Conservation (phyloP, 2,797 vertebrate genomes). For the Myotis myotis region DNA sequence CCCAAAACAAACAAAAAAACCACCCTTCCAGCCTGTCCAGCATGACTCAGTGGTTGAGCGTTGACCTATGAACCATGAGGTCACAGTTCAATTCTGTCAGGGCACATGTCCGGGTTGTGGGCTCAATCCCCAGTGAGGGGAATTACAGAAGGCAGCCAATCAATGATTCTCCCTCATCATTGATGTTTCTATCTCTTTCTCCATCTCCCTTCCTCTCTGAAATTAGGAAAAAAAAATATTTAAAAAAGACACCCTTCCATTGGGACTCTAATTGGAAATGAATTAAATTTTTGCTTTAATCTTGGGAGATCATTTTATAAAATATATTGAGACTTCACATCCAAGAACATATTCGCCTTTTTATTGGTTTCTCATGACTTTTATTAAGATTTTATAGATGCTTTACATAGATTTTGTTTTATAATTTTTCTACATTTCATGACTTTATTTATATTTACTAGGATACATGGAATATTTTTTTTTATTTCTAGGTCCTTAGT, state of each 20-base stretch:
- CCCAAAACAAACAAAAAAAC: neutral
- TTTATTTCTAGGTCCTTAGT: neutral
- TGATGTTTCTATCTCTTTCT: too few species aligned
- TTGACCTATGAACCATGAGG: too few species aligned
- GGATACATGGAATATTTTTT: too few species aligned
- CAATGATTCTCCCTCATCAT: too few species aligned
- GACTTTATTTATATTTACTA: neutral
- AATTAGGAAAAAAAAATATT: neutral
- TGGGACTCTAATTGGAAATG: neutral
- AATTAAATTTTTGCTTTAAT: neutral
- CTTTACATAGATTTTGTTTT: neutral
- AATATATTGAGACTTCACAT: neutral
- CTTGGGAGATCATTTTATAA: neutral
- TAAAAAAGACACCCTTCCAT: neutral
- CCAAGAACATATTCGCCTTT: neutral
- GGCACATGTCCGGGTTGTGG: too few species aligned
- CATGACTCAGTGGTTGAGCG: too few species aligned
- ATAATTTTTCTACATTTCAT: neutral
- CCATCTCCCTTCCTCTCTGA: too few species aligned
- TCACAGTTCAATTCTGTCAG: too few species aligned
- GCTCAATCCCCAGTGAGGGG: too few species aligned
- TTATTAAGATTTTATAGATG: neutral
- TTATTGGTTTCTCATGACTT: neutral
- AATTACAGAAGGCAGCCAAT: too few species aligned
- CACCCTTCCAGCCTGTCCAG: too few species aligned